Base-by-base conservation (phyloP, 2,888 invertebrate species). In the Eristalinus aeneus region DNA sequence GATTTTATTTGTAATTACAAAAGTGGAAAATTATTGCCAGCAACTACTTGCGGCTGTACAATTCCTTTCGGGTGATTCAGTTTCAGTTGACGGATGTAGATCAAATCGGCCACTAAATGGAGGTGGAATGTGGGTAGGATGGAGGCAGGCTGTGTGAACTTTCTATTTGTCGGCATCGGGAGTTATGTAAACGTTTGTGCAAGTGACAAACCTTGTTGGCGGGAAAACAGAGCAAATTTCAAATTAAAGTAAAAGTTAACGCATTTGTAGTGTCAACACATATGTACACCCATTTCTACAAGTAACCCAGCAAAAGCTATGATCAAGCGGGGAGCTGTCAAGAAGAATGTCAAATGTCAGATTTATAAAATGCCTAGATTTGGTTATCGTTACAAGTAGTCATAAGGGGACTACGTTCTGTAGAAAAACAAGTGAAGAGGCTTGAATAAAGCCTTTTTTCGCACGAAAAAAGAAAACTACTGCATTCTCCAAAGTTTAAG, bases 51-150 rank as follows among this genome's bases (percentile, higher is more conserved):
- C 12, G 23, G 11, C 23, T 23, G 56, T 63, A 16, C 73, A 83
- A 78, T 83, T 74, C 83, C 78, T 78, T 83, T 83, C 53, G 5
- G 36, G 73, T 83, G 78, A 78, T 78, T 83, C 83, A 78, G 69
- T 78, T 83, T 83, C 73, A 74, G 54, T 83, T 83, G 83, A 69
- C 60, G 22, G 54, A 69, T 72, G 65, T 65, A 58, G 64, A 36
- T 69, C 58, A 78, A 78, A 78, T 64, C 36, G 31, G 77, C 73
- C 11, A 20, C 31, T 46, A 34, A 61, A 60, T 75, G 31, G 39
- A 56, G 31, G 34, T 56, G 22, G 23, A 23, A 56, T 27, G 56
- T 39, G 65, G 54, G 56, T 39, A 63, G 27, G 3, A 39, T 20
- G 46, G 46, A 32, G 46, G 20, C 23, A 56, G 36, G 34, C 32